phyloP scores from a whole-genome alignment of 2,797 vertebrate genomes.

The Sparus aurata region DNA sequence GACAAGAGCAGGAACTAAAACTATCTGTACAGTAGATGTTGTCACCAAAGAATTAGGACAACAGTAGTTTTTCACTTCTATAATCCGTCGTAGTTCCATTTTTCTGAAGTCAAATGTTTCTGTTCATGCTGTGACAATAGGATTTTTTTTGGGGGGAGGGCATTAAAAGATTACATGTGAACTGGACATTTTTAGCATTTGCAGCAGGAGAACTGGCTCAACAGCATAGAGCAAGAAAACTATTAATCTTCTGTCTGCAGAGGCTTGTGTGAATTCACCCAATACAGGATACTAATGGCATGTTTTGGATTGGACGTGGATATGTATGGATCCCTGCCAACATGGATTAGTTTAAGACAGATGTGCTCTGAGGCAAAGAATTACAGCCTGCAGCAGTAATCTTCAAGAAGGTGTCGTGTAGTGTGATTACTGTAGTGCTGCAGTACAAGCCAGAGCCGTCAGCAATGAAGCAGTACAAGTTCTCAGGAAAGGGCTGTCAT shows the following conservation, averaged over 20 bases:
- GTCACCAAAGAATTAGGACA: background rate
- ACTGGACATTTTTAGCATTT: conserved; percentile 1
- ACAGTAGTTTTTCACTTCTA: background rate
- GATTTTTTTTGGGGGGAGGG: conserved; percentile 7
- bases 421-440: conserved; percentile 1
- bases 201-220: background rate
- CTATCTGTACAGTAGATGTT: background rate
- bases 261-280: background rate
- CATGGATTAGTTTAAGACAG: conserved; percentile 38
- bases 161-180: conserved; percentile 14
- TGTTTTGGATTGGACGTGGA: background rate
- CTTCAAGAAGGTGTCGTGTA: conserved; percentile 4
- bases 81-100: background rate
- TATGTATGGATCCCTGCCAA: conserved; percentile 14
- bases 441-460: background rate
- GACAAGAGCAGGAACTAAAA: background rate
- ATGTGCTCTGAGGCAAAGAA: conserved; percentile 32
- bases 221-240: background rate
- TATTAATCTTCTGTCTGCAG: background rate
- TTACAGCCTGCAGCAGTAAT: background rate
- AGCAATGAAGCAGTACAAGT: background rate
- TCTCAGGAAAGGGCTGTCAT: background rate
- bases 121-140: background rate
- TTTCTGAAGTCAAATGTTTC: conserved; percentile 16
- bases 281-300: background rate